Evolutionary conservation across 2,888 invertebrate genomes (phyloP), one percentile per base, ranked within the genome.

Genomic region (Actias luna): DNA sequence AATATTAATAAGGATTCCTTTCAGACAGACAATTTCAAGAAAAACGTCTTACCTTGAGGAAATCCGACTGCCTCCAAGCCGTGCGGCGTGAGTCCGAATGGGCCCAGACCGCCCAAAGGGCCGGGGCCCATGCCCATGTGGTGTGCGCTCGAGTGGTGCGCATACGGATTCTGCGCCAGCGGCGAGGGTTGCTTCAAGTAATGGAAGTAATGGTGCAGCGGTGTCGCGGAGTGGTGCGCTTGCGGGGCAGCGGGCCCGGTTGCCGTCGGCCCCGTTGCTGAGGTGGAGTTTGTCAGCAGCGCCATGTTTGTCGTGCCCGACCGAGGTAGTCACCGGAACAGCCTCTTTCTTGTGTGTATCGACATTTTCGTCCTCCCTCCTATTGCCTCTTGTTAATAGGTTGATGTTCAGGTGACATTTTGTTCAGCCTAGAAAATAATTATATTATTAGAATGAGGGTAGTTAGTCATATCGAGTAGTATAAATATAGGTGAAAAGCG

Each of bases 91-190:
- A 85, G 80, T 67, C 85, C 94, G 76, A 85, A 94, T 65, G 85
- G 94, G 67, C 84, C 94, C 71, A 85, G 84, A 69, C 83, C 94
- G 65, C 93, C 84, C 74, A 93, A 67, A 65, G 93, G 82, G 75
- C 83, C 93, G 57, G 85, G 94, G 60, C 89, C 94, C 94, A 90
- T 94, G 69, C 85, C 94, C 94, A 87, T 93, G 72, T 93, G 90
- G 70, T 93, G 89, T 8, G 93, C 88, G 71, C 92, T 85, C 33
- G 90, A 84, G 67, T 88, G 92, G 67, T 88, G 93, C 57, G 87
- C 93, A 74, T 89, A 93, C 0, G 89, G 93, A 69, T 88, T 93
- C 80, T 89, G 92, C 2, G 92, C 85, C 31, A 93, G 74, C 58
- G 93, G 93, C 65, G 90, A 90, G 55, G 94, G 94, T 75, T 93